phyloP scores from a whole-genome alignment of 2,113 vertebrate genomes.

The Chlamydotis undulata region DNA sequence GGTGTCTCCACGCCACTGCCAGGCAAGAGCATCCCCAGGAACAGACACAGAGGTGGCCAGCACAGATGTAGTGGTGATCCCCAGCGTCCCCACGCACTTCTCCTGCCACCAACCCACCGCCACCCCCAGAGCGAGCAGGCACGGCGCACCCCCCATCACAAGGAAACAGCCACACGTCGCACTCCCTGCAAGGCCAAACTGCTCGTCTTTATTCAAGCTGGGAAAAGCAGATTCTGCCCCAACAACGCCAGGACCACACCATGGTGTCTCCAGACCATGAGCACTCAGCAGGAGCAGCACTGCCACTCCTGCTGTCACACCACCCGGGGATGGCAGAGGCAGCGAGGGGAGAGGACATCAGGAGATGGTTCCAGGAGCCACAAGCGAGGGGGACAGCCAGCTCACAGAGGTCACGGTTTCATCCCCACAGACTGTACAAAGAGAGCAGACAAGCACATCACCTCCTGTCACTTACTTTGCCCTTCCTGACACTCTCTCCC shows the following conservation, averaged over 20 bases:
- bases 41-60: neutral
- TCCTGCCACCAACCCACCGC: neutral
- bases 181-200: neutral
- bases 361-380: neutral
- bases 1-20: no score
- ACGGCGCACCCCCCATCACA: fast-evolving
- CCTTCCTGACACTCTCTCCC: neutral
- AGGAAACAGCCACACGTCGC: neutral
- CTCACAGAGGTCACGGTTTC: neutral
- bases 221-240: neutral
- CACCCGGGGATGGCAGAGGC: neutral
- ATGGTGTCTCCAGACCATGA: neutral
- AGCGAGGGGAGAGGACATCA: neutral
- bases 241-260: fast-evolving
- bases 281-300: neutral
- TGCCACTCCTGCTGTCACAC: neutral
- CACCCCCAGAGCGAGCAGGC: neutral
- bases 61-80: no score
- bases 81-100: neutral
- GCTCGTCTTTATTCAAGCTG: neutral
- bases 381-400: fast-evolving
- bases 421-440: fast-evolving
- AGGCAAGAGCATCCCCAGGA: neutral
- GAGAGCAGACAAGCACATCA: neutral
- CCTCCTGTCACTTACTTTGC: fast-evolving